A percentile compares a stretch with the other conserved stretches of the same genome.
Evolutionary conservation across 2,113 vertebrate genomes (phyloP).

Genomic region (Tapirus terrestris): DNA sequence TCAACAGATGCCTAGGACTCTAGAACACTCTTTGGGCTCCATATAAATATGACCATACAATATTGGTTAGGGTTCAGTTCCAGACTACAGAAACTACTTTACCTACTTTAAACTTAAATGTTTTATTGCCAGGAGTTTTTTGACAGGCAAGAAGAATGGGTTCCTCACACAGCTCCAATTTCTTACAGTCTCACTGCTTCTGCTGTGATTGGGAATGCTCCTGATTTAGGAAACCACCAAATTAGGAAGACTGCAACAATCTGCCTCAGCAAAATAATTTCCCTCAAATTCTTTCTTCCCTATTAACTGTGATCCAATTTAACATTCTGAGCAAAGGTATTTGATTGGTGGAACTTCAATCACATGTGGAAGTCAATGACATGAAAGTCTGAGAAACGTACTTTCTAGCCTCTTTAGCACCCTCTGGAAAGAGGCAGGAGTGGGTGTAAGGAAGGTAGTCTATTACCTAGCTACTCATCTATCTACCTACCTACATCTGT

Average conservation of each 20-base stretch:
- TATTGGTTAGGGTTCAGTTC: not conserved
- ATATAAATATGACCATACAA: not conserved
- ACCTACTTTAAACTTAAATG: not conserved
- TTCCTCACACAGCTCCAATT: not conserved
- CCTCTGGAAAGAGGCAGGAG: not conserved
- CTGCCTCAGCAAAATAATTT: not conserved
- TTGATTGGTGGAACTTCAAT: not conserved
- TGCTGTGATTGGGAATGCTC: not conserved
- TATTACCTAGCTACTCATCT: not conserved
- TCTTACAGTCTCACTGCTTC: not conserved
- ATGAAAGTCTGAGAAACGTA: not conserved
- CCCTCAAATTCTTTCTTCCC: not conserved
- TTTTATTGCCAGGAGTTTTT: not conserved
- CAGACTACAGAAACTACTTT: not conserved
- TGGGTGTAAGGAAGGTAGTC: not conserved
- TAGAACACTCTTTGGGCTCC: not conserved
- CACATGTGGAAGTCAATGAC: not conserved
- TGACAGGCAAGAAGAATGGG: not conserved
- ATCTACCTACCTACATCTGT: not conserved
- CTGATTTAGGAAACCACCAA: not conserved
- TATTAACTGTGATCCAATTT: not conserved
- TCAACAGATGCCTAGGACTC: not conserved
- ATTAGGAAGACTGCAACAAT: not conserved
- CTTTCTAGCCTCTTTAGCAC: not conserved
- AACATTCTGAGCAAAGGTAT: not conserved